Percentiles rank a stretch among this genome's conserved stretches.
These are phyloP conservation scores for Colius striatus DNA, from an alignment of 2,113 vertebrate genomes.

Conservation along the genomic window DNA sequence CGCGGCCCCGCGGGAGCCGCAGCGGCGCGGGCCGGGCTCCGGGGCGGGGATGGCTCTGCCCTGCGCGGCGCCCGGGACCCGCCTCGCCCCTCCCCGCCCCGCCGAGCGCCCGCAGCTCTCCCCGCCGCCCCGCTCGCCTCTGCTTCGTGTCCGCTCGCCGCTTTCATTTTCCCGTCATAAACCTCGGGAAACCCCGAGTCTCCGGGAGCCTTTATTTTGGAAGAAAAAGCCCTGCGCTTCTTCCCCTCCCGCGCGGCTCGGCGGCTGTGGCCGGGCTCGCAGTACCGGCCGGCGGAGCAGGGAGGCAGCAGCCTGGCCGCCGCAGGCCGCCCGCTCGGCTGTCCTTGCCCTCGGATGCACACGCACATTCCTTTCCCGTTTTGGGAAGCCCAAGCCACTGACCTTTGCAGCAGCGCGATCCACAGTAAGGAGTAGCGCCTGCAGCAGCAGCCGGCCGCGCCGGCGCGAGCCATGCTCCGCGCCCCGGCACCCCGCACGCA, in stretches of 20 bases:
- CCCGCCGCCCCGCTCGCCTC: not conserved
- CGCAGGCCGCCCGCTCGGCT: not conserved
- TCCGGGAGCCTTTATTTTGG: not conserved
- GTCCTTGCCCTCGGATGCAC: not conserved
- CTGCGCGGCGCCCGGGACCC: not conserved
- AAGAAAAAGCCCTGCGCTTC: not conserved
- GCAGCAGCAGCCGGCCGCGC: constrained; percentile 21
- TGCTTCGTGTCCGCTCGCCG: not conserved
- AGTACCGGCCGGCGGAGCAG: too few relatives aligned
- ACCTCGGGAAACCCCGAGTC: not conserved
- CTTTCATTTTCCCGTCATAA: not conserved
- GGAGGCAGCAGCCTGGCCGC: not conserved
- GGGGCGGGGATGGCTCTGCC: not conserved
- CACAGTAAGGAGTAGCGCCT: constrained; percentile 10
- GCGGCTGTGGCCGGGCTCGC: not conserved
- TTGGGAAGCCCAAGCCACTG: constrained; percentile 6
- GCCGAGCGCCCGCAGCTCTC: not conserved
- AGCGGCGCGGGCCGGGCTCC: not conserved
- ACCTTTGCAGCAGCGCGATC: constrained; percentile 30
- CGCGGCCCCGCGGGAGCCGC: not conserved
- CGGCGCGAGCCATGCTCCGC: constrained; percentile 17
- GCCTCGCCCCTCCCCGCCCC: not conserved
- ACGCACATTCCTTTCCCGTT: not conserved
- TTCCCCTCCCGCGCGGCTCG: not conserved
- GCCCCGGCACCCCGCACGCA: not conserved